A percentile compares a stretch with the other conserved stretches of the same genome.
Evolutionary conservation across 2,888 invertebrate species (phyloP).

Genomic region (Mesorhabditis spiculigera): DNA sequence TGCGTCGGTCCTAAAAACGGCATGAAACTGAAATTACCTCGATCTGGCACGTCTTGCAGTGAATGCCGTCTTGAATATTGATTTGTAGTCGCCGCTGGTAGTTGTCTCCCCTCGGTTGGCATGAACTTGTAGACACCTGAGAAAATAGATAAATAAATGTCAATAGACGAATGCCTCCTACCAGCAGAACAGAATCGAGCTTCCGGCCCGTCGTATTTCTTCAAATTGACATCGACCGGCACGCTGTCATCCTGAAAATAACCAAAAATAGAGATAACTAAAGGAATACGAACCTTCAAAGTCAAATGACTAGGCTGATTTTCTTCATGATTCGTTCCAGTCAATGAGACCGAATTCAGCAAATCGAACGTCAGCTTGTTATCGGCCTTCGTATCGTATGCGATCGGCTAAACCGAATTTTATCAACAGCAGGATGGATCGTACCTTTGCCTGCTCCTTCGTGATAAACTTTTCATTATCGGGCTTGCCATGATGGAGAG

Average conservation of each 20-base stretch:
- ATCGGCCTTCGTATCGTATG: conserved; percentile 90
- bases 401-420: conserved; percentile 69
- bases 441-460: conserved; percentile 23
- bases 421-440: no score
- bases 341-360: conserved; percentile 88
- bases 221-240: conserved; percentile 82
- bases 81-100: conserved; percentile 82
- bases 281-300: conserved; percentile 60
- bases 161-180: conserved; percentile 51
- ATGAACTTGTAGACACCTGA: conserved; percentile 95
- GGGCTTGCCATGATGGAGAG: conserved; percentile 68
- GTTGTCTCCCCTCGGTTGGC: conserved; percentile 79
- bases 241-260: conserved; percentile 69
- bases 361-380: conserved; percentile 91
- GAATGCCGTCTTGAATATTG: conserved; percentile 98
- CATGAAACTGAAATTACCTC: conserved; percentile 67
- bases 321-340: conserved; percentile 92
- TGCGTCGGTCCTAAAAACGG: conserved; percentile 74
- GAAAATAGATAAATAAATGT: conserved; percentile 44
- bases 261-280: neutral
- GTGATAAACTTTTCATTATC: conserved; percentile 81
- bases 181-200: conserved; percentile 95
- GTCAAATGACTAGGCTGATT: conserved; percentile 97
- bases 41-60: conserved; percentile 99
- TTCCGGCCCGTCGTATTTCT: conserved; percentile 87